phyloP scores from a whole-genome alignment of 2,113 vertebrate species.

The Ramphastos sulfuratus region DNA sequence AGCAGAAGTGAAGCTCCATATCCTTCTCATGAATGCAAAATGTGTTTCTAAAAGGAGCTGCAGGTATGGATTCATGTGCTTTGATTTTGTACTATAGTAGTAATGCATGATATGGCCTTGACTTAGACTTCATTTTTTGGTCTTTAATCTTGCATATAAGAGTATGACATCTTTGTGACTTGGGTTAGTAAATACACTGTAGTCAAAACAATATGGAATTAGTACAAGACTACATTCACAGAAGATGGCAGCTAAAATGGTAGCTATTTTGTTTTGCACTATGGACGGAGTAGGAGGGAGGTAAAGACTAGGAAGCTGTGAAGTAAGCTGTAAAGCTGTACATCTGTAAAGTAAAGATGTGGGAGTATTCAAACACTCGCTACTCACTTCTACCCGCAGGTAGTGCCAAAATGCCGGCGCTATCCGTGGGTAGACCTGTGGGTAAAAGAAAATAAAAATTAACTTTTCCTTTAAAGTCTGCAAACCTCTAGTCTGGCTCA shows the following conservation, averaged over 20 bases:
- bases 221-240: constrained; percentile 40
- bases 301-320: constrained; percentile 35
- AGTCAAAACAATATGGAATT: constrained; percentile 44
- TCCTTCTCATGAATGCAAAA: constrained; percentile 50
- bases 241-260: constrained; percentile 62
- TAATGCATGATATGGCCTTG: constrained; percentile 49
- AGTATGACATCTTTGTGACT: background rate
- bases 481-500: constrained; percentile 9
- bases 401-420: constrained; percentile 82
- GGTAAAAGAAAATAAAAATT: constrained; percentile 77
- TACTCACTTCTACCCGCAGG: constrained; percentile 82
- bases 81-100: background rate
- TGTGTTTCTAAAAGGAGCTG: constrained; percentile 13
- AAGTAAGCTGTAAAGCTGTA: background rate
- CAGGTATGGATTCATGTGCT: constrained; percentile 29
- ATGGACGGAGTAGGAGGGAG: constrained; percentile 43
- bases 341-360: constrained; percentile 51
- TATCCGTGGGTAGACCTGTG: constrained; percentile 80
- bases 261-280: constrained; percentile 33
- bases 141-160: constrained; percentile 13
- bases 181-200: constrained; percentile 25
- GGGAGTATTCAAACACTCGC: constrained; percentile 68
- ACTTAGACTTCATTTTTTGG: background rate
- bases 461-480: constrained; percentile 66
- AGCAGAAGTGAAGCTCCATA: constrained; percentile 43